Evolutionary conservation across 2,113 vertebrate species (phyloP).

Genomic region (Sardina pilchardus): DNA sequence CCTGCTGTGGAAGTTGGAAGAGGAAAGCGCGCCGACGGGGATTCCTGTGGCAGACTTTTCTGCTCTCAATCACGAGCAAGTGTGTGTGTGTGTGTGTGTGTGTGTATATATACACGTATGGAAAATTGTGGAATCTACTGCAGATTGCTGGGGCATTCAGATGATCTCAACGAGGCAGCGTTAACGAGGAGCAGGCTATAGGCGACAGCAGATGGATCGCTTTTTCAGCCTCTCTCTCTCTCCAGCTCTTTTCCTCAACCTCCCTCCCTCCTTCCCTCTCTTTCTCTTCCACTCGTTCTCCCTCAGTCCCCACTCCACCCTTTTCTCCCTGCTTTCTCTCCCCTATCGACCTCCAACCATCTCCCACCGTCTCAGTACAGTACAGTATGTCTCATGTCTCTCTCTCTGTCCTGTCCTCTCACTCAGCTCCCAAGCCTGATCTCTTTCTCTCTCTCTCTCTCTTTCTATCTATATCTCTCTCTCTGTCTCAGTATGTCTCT

Average conservation of each 20-base stretch:
- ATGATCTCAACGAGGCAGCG: not conserved
- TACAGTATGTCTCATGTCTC: too few species aligned
- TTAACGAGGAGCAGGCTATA: slow-evolving; percentile 7
- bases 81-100: slow-evolving; percentile 10
- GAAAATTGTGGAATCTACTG: slow-evolving; percentile 14
- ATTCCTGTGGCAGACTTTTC: slow-evolving; percentile 7
- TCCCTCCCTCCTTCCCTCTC: not conserved
- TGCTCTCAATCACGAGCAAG: slow-evolving; percentile 1
- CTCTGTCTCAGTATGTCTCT: too few species aligned
- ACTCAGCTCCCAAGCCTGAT: too few species aligned
- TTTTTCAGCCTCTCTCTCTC: not conserved
- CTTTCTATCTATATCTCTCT: too few species aligned
- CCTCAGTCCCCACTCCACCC: not conserved
- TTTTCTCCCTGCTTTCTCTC: not conserved
- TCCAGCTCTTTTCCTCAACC: not conserved
- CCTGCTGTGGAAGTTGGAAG: not conserved
- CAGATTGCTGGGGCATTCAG: not conserved
- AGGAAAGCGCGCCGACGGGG: not conserved
- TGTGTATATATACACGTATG: not conserved
- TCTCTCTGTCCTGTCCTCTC: too few species aligned
- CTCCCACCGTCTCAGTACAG: not conserved
- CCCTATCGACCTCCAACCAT: not conserved
- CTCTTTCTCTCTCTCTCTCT: too few species aligned
- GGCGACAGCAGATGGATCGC: not conserved
- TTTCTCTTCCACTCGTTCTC: not conserved